Conservation (phyloP, 2,797 vertebrate species). For the Champsocephalus gunnari region DNA sequence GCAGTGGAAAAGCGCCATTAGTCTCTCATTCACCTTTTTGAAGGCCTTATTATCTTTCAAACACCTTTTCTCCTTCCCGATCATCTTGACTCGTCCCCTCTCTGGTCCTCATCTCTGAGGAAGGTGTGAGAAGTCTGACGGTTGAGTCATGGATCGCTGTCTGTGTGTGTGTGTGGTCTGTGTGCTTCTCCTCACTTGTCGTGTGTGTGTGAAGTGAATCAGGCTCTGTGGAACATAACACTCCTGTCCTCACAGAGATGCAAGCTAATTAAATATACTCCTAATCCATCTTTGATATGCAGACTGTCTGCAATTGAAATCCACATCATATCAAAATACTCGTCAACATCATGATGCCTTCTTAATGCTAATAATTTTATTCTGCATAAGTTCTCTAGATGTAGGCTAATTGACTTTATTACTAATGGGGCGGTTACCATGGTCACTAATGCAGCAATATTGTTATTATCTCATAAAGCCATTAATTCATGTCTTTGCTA, state of each 20-base stretch:
- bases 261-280: constrained; percentile 13
- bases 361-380: background rate
- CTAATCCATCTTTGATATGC: constrained; percentile 14
- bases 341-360: background rate
- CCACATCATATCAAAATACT: constrained; percentile 1
- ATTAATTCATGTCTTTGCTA: background rate
- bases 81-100: constrained; percentile 4
- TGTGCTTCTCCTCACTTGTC: constrained; percentile 30
- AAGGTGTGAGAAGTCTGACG: constrained; percentile 37
- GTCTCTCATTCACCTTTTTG: background rate
- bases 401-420: background rate
- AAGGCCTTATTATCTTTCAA: background rate
- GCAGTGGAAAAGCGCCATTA: no score
- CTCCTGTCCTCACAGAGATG: background rate
- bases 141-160: constrained; percentile 31
- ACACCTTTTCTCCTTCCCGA: background rate
- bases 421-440: constrained; percentile 1
- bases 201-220: constrained; percentile 48
- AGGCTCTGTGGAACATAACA: constrained; percentile 53
- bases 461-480: background rate
- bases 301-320: constrained; percentile 3
- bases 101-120: constrained; percentile 6
- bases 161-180: constrained; percentile 22
- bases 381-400: background rate
- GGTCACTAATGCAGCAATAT: constrained; percentile 9